These are phyloP conservation scores for Sitobion miscanthi DNA, from an alignment of 1,140 invertebrate species.

Conservation along the genomic window DNA sequence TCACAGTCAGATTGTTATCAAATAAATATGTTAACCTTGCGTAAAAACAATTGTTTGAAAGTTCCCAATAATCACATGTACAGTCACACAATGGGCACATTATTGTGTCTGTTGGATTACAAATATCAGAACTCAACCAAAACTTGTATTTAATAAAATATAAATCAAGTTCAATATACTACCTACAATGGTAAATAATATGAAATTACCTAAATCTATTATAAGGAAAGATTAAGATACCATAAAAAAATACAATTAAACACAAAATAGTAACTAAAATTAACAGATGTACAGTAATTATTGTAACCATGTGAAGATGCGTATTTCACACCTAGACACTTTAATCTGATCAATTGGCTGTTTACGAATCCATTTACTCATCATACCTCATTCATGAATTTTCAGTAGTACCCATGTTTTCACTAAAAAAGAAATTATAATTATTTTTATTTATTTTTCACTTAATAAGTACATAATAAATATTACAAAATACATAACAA, in stretches of 20 bases:
- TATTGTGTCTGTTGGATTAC: conserved; percentile 68
- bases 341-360: conserved; percentile 86
- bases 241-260: conserved; percentile 81
- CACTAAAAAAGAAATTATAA: conserved; percentile 66
- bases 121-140: conserved; percentile 79
- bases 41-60: conserved; percentile 86
- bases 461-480: no score
- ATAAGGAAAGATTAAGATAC: conserved; percentile 73
- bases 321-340: conserved; percentile 93
- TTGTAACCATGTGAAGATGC: conserved; percentile 85
- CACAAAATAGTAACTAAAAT: conserved; percentile 86
- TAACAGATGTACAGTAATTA: conserved; percentile 66
- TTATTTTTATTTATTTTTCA: conserved; percentile 23
- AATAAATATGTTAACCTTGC: conserved; percentile 91
- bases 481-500: no score
- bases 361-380: conserved; percentile 80
- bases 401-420: conserved; percentile 68
- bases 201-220: conserved; percentile 58
- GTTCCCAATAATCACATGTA: conserved; percentile 78
- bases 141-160: conserved; percentile 58
- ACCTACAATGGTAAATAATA: background rate
- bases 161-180: background rate
- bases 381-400: conserved; percentile 84
- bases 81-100: conserved; percentile 89
- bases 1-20: conserved; percentile 91